These are phyloP conservation scores for Hephaestus fuliginosus DNA, from an alignment of 2,797 vertebrate genomes.

Conservation along the genomic window DNA sequence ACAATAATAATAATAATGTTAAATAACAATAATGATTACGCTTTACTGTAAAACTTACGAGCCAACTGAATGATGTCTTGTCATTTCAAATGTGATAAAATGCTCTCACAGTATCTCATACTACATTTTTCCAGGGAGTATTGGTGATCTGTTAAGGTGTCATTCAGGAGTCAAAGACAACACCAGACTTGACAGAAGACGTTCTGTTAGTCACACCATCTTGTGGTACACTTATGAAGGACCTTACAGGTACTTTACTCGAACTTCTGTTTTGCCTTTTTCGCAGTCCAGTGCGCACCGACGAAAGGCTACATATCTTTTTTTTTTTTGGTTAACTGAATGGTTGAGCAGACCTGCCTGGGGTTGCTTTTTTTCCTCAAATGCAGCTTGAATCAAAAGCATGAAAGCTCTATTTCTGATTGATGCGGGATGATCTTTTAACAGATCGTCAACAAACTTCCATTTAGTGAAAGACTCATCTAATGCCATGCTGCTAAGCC, in stretches of 20 bases:
- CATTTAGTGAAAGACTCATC: constrained; percentile 35
- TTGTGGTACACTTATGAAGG: constrained; percentile 25
- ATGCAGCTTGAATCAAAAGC: constrained; percentile 49
- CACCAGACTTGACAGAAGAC: constrained; percentile 16
- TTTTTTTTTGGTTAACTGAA: constrained; percentile 19
- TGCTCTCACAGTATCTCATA: constrained; percentile 45
- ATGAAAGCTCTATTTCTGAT: constrained; percentile 33
- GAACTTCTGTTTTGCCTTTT: constrained; percentile 28
- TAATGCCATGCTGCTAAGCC: constrained; percentile 69
- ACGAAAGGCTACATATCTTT: constrained; percentile 38
- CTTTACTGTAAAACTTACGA: constrained; percentile 75
- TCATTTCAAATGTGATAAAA: constrained; percentile 78
- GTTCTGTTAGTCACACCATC: constrained; percentile 18
- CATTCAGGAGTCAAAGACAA: constrained; percentile 45
- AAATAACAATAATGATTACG: constrained; percentile 46
- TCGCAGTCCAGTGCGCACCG: constrained; percentile 50
- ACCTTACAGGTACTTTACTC: constrained; percentile 41
- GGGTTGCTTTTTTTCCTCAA: constrained; percentile 25
- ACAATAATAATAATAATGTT: constrained; percentile 53
- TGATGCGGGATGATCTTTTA: constrained; percentile 23
- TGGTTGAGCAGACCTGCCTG: constrained; percentile 28
- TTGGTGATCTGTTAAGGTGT: constrained; percentile 38
- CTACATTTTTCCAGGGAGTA: constrained; percentile 58
- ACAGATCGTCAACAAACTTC: constrained; percentile 35
- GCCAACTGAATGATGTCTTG: constrained; percentile 73